Evolutionary conservation across 1,140 invertebrate species (phyloP).

Genomic region (Contarinia nasturtii): DNA sequence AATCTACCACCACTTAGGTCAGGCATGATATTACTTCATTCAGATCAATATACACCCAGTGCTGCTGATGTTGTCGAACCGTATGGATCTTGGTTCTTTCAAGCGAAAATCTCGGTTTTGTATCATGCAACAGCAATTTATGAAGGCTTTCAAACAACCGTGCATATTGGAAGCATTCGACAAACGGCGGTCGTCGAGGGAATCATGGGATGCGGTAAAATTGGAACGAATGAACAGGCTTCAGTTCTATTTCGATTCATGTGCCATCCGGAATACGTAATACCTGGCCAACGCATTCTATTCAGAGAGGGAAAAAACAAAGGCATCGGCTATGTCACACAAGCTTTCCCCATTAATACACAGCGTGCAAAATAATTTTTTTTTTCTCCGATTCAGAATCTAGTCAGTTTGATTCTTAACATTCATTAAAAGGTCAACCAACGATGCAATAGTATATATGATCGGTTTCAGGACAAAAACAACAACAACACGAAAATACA

Average conservation of each 20-base stretch:
- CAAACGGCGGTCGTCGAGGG: conserved; percentile 77
- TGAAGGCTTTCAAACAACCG: conserved; percentile 79
- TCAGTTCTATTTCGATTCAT: conserved; percentile 78
- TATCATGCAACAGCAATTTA: conserved; percentile 60
- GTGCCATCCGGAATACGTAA: conserved; percentile 79
- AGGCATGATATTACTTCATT: conserved; percentile 62
- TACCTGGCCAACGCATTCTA: conserved; percentile 65
- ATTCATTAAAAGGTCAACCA: too few relatives aligned
- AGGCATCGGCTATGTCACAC: conserved; percentile 78
- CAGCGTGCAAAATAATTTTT: neutral
- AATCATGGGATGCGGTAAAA: conserved; percentile 21
- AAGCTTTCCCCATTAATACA: conserved; percentile 37
- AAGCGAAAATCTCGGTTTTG: conserved; percentile 72
- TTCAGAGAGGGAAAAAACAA: conserved; percentile 78
- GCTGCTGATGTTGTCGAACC: conserved; percentile 23
- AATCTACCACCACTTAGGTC: conserved; percentile 43
- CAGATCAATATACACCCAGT: conserved; percentile 15
- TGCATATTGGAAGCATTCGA: conserved; percentile 85
- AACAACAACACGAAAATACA: too few relatives aligned
- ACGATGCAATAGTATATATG: too few relatives aligned
- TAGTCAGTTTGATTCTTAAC: too few relatives aligned
- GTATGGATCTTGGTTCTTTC: conserved; percentile 50
- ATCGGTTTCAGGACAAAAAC: too few relatives aligned
- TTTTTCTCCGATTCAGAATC: too few relatives aligned
- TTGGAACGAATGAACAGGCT: conserved; percentile 61